Percentiles rank a stretch among this genome's conserved stretches.
These are phyloP conservation scores for Microtus pennsylvanicus DNA, from an alignment of 2,113 vertebrate species.

Conservation along the genomic window DNA sequence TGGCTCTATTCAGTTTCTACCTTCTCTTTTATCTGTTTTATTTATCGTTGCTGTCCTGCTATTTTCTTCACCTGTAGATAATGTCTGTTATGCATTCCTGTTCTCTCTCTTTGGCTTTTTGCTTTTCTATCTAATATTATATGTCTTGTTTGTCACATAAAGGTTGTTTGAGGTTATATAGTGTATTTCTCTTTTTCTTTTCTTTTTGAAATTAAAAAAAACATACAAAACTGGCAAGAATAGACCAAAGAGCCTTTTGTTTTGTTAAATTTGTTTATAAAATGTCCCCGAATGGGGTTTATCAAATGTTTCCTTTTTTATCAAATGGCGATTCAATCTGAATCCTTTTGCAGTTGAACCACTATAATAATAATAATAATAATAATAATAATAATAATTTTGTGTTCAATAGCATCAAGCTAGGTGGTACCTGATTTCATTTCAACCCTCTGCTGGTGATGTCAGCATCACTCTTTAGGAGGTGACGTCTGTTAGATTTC, in stretches of 20 bases:
- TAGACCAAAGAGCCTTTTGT: neutral
- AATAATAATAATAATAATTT: neutral
- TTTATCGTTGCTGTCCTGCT: neutral
- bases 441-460: neutral
- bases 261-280: constrained; percentile 34
- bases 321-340: neutral
- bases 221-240: neutral
- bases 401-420: neutral
- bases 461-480: neutral
- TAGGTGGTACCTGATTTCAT: neutral
- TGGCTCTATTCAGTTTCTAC: neutral
- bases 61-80: neutral
- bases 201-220: constrained; percentile 51
- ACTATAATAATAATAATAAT: neutral
- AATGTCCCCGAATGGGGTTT: neutral
- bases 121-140: constrained; percentile 41
- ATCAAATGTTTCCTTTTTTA: neutral
- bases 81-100: neutral
- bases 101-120: constrained; percentile 29
- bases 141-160: constrained; percentile 27
- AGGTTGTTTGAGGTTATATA: neutral
- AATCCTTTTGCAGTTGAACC: neutral
- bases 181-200: neutral
- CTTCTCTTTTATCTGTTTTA: constrained; percentile 51
- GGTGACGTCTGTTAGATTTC: neutral